These are phyloP conservation scores for Battus philenor DNA, from an alignment of 1,140 invertebrate genomes.

Conservation along the genomic window DNA sequence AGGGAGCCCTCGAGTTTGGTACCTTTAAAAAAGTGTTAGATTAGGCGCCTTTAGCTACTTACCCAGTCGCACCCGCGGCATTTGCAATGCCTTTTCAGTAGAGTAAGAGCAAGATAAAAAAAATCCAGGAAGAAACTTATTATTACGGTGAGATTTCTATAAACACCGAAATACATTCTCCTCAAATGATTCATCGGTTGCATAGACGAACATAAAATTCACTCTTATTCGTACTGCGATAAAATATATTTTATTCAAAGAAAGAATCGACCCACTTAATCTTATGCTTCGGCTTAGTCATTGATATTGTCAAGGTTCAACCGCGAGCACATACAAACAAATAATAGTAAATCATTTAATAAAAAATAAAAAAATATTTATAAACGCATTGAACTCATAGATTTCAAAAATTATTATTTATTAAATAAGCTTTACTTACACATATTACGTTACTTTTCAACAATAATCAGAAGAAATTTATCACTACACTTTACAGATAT, in stretches of 20 bases:
- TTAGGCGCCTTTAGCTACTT: not conserved
- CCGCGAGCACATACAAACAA: not conserved
- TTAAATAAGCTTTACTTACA: conserved; percentile 9
- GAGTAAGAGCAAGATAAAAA: too few relatives aligned
- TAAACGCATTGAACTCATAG: not conserved
- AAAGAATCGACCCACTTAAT: conserved; percentile 13
- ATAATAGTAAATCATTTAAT: not conserved
- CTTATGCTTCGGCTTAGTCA: conserved; percentile 15
- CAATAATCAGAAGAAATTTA: not conserved
- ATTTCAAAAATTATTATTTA: not conserved
- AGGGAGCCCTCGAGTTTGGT: too few relatives aligned
- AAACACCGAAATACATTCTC: conserved; percentile 11
- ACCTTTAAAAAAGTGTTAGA: too few relatives aligned
- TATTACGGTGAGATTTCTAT: conserved; percentile 1
- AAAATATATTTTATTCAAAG: conserved; percentile 10
- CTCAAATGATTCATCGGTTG: conserved; percentile 14
- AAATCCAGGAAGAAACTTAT: not conserved
- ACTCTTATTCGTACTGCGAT: conserved; percentile 5
- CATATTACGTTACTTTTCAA: conserved; percentile 1
- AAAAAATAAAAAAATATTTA: not conserved
- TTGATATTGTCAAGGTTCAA: conserved; percentile 15
- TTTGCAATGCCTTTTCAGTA: too few relatives aligned
- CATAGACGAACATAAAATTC: not conserved
- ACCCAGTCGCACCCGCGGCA: too few relatives aligned
- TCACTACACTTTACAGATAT: not conserved